These are phyloP conservation scores for Chromoteleia sp. DNA, from an alignment of 2,888 invertebrate species.

Conservation along the genomic window DNA sequence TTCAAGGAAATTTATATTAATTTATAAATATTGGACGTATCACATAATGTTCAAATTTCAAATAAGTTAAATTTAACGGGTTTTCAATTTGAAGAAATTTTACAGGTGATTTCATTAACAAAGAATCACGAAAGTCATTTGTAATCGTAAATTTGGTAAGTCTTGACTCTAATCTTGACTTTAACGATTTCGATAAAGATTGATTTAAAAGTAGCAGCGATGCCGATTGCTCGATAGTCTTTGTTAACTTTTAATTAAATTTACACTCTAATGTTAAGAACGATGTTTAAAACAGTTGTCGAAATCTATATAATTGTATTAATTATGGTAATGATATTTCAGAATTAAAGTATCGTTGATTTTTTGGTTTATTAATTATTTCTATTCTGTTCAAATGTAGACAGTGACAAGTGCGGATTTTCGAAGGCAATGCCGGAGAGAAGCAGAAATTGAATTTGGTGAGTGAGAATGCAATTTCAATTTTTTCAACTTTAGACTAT, in stretches of 20 bases:
- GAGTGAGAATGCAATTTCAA: slow-evolving; percentile 48
- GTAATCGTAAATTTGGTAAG: background rate
- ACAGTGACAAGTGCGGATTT: slow-evolving; percentile 72
- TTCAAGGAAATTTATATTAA: no score
- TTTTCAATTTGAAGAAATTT: no score
- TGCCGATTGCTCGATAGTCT: background rate
- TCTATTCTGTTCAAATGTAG: slow-evolving; percentile 59
- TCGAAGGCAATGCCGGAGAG: slow-evolving; percentile 77
- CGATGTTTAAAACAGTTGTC: no score
- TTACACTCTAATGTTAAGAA: no score
- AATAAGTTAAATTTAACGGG: no score
- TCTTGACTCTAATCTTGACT: background rate
- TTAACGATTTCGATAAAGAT: background rate
- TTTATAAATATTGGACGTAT: no score
- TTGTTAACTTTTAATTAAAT: background rate
- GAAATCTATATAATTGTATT: no score
- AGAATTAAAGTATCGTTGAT: background rate
- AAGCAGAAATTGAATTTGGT: slow-evolving; percentile 79
- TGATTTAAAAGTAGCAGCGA: background rate
- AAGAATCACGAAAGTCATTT: background rate
- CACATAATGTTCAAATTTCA: no score
- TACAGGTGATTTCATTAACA: no score
- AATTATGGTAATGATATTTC: background rate
- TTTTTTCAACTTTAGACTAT: background rate
- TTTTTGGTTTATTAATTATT: background rate